Base-by-base conservation (phyloP, 2,797 vertebrate genomes). In the Acrossocheilus fasciatus region DNA sequence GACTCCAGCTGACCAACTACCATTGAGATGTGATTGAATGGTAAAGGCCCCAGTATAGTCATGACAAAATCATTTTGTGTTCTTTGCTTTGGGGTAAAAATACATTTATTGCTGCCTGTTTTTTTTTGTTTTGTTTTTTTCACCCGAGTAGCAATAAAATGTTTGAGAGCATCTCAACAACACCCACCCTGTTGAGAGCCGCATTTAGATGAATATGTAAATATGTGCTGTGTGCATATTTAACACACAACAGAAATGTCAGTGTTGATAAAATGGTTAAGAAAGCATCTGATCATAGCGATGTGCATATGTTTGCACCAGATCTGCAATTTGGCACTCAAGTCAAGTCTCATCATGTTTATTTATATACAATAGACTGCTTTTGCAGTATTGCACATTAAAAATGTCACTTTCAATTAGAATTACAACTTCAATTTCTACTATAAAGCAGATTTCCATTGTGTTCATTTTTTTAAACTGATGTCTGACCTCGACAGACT, bases 241-340 rank as follows among this genome's bases (percentile, higher is more conserved):
- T 9, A 36, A 68, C 66, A 68, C 64, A 68, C 7, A 68, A 68
- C 66, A 68, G 34, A 18, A 36, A 68, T 68, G 64, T 68, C 77
- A 80, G 57, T 30, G 15, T 26, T 68, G 64, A 78, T 41, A 78
- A 59, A 78, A 62, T 8, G 7, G 64, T 68, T 68, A 36, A 68
- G 15, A 36, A 68, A 68, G 15, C 64, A 68, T 68, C 66, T 68
- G 66, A 68, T 68, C 66, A 68, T 36, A 68, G 66, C 15, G 17
- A 17, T 18, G 15, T 68, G 30, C 17, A 36, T 68, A 68, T 18
- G 17, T 36, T 36, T 36, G 66, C 30, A 68, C 7, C 66, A 68
- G 64, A 36, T 36, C 64, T 68, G 30, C 64, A 68, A 36, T 68
- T 36, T 36, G 15, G 30, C 30, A 68, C 15, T 68, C 30, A 8